phyloP scores from a whole-genome alignment of 1,140 invertebrate species.

The Drosophila orena region DNA sequence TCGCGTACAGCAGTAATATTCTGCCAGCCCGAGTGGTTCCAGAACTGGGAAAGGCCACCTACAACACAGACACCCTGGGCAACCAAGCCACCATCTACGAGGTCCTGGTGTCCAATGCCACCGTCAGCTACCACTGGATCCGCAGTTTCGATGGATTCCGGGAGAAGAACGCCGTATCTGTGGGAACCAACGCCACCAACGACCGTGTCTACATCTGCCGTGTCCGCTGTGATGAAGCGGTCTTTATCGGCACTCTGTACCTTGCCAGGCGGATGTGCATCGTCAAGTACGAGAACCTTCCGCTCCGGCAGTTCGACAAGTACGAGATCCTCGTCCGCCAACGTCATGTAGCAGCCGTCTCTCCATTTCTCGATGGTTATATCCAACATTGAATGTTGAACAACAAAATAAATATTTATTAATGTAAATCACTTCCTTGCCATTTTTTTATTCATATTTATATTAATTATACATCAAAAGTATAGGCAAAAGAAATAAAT shows the following conservation, averaged over 20 bases:
- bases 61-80: conserved; percentile 26
- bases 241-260: conserved; percentile 52
- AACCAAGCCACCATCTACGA: conserved; percentile 11
- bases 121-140: conserved; percentile 53
- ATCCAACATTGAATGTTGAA: background rate
- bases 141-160: conserved; percentile 55
- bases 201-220: conserved; percentile 58
- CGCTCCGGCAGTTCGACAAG: conserved; percentile 28
- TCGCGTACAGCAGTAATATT: conserved; percentile 9
- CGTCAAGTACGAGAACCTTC: conserved; percentile 21
- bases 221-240: conserved; percentile 1
- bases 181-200: conserved; percentile 35
- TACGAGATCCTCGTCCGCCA: conserved; percentile 58
- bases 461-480: too few relatives aligned
- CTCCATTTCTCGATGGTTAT: background rate
- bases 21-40: conserved; percentile 52
- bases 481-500: too few relatives aligned
- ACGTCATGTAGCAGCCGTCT: background rate
- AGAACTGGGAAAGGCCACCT: conserved; percentile 38
- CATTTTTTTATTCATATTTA: too few relatives aligned
- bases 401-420: background rate
- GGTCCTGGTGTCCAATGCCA: conserved; percentile 45
- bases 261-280: conserved; percentile 20
- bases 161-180: conserved; percentile 52
- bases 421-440: too few relatives aligned